phyloP scores from a whole-genome alignment of 2,888 invertebrate species.

The Parelbella ahira region DNA sequence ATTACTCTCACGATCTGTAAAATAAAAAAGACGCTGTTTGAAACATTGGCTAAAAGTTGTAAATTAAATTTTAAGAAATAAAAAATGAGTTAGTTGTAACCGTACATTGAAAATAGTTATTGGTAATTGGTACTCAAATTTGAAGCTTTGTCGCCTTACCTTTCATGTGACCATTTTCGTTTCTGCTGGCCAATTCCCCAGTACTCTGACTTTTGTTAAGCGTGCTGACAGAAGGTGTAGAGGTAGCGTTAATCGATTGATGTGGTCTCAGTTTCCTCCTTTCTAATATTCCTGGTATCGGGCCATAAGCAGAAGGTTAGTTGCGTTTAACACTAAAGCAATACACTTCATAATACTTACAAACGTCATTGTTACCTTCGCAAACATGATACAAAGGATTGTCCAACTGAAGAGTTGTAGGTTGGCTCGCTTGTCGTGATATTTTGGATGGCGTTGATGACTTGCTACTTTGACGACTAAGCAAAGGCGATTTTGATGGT shows the following conservation, averaged over 20 bases:
- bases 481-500: slow-evolving; percentile 64
- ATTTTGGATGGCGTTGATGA: slow-evolving; percentile 70
- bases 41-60: neutral
- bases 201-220: slow-evolving; percentile 80
- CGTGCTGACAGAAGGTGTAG: slow-evolving; percentile 47
- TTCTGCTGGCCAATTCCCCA: slow-evolving; percentile 75
- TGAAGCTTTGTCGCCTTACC: no score
- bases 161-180: slow-evolving; percentile 61
- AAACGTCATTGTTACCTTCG: slow-evolving; percentile 77
- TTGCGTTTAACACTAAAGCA: slow-evolving; percentile 47
- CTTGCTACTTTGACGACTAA: slow-evolving; percentile 70
- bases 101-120: no score
- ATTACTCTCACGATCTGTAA: slow-evolving; percentile 65
- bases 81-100: no score
- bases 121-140: no score
- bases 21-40: slow-evolving; percentile 1
- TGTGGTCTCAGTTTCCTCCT: slow-evolving; percentile 68
- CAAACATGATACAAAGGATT: slow-evolving; percentile 91
- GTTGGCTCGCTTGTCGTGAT: slow-evolving; percentile 50
- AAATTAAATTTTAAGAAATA: no score
- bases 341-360: slow-evolving; percentile 18
- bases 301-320: slow-evolving; percentile 46
- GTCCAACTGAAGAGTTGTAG: slow-evolving; percentile 76
- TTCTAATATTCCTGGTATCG: slow-evolving; percentile 67
- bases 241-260: slow-evolving; percentile 54